phyloP scores from a whole-genome alignment of 2,113 vertebrate species.

The Melanostigma gelatinosum region DNA sequence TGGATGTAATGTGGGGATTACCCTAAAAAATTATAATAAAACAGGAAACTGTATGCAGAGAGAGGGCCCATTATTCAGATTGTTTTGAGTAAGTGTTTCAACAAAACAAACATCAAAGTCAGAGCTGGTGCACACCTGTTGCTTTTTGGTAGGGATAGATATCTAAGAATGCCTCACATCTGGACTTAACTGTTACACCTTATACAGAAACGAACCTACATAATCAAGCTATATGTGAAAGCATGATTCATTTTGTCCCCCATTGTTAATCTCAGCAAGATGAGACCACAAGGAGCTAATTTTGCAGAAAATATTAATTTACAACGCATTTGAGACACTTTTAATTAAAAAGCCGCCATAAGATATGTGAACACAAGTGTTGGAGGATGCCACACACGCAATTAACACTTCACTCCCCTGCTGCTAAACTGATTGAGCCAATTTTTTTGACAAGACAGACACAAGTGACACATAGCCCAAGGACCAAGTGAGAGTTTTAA shows the following conservation, averaged over 20 bases:
- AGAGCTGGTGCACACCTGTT: constrained; percentile 68
- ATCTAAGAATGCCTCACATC: constrained; percentile 46
- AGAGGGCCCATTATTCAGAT: constrained; percentile 1
- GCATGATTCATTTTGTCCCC: not conserved
- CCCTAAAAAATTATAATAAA: constrained; percentile 27
- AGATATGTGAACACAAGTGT: constrained; percentile 20
- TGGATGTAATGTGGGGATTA: constrained; percentile 30
- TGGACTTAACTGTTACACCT: constrained; percentile 36
- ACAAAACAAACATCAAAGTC: constrained; percentile 59
- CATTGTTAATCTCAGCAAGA: constrained; percentile 28
- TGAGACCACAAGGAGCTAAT: not conserved
- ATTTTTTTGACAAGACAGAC: constrained; percentile 17
- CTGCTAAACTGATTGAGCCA: constrained; percentile 27
- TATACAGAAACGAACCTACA: constrained; percentile 8
- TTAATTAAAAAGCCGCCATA: constrained; percentile 2
- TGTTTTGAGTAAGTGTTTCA: constrained; percentile 45
- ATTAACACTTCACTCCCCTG: constrained; percentile 34
- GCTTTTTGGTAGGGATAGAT: constrained; percentile 34
- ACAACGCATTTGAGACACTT: constrained; percentile 6
- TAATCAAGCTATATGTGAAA: constrained; percentile 14
- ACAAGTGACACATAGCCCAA: constrained; percentile 32
- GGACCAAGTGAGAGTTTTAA: constrained; percentile 36
- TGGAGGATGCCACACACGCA: constrained; percentile 31
- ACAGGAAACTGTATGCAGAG: constrained; percentile 12
- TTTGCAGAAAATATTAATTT: constrained; percentile 7